Base-by-base conservation (phyloP, 2,797 vertebrate genomes). In the Gobionotothen gibberifrons region DNA sequence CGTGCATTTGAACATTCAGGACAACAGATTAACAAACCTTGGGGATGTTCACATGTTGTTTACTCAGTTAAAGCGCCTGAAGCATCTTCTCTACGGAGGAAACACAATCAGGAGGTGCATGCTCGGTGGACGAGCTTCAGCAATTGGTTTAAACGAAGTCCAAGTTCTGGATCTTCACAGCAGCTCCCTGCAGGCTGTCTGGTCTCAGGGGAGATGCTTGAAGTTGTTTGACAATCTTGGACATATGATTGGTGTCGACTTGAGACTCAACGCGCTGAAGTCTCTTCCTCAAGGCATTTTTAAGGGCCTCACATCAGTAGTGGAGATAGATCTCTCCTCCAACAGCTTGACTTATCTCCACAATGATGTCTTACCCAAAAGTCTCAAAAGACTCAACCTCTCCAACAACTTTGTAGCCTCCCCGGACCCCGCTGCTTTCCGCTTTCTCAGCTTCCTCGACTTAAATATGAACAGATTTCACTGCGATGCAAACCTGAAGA, bases 331-430 rank as follows among this genome's bases (percentile, higher is more conserved):
- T 81, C 93, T 98, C 57, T 94, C 88, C 3, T 93, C 84, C 55
- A 98, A 97, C 76, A 70, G 90, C n/a, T 65, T 98, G 79, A 95
- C 92, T 0, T 66, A 91, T 36, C 90, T 98, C 42, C 85, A 87
- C 52, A 77, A 87, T 0, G 82, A 84, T 0, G 53, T 90, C 17
- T 90, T 98, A 1, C 97, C 97, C 9, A 57, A 76, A 61, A 95
- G 82, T 94, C 73, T 94, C 86, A 83, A 76, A 72, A 16, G 19
- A 1, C 90, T 98, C 48, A 67, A 93, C 83, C 93, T 98, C 21
- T 91, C 87, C 11, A 85, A 88, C 62, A 98, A 97, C 89, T 92
- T 92, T 56, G 67, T 98, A 65, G 89, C 95, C n/a, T 93, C 93
- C 22, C 96, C 96, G 0, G 89, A 95, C 52, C 95, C 96, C 0